phyloP scores from a whole-genome alignment of 2,888 invertebrate species.

The Cantharis lateralis region DNA sequence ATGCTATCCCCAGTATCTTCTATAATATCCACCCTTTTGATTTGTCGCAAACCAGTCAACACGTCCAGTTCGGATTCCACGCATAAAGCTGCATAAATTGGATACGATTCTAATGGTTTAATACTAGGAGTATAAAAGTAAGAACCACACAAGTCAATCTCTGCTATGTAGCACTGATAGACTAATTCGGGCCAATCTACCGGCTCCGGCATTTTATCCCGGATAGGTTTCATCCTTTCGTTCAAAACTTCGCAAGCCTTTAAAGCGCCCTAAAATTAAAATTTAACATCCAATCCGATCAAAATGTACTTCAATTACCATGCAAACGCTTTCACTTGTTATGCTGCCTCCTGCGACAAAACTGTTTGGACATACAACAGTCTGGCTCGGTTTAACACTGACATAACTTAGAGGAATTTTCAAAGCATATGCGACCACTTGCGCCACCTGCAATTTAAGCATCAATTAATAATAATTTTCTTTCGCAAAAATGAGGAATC shows the following conservation, averaged over 20 bases:
- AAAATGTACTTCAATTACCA: slow-evolving; percentile 41
- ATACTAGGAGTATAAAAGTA: background rate
- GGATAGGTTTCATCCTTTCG: slow-evolving; percentile 66
- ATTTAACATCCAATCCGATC: no score
- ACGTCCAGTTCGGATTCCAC: slow-evolving; percentile 66
- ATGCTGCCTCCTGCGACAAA: slow-evolving; percentile 71
- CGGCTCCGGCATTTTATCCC: slow-evolving; percentile 53
- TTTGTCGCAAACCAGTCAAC: slow-evolving; percentile 61
- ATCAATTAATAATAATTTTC: background rate
- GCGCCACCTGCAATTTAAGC: slow-evolving; percentile 61
- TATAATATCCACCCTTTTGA: slow-evolving; percentile 70
- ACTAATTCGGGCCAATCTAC: slow-evolving; percentile 63
- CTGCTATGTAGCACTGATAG: slow-evolving; percentile 57
- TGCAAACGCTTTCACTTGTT: slow-evolving; percentile 71
- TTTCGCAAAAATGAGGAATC: background rate
- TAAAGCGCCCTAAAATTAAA: background rate
- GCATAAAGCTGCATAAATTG: slow-evolving; percentile 66
- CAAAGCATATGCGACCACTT: slow-evolving; percentile 73
- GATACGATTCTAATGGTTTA: slow-evolving; percentile 56
- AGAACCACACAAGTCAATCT: slow-evolving; percentile 58
- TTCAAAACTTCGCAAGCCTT: slow-evolving; percentile 47
- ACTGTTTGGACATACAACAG: slow-evolving; percentile 68
- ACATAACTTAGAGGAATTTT: slow-evolving; percentile 71
- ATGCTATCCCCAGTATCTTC: slow-evolving; percentile 61
- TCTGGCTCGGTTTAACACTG: slow-evolving; percentile 68